phyloP scores from a whole-genome alignment of 2,113 vertebrate genomes.

The Pelecanoides urinatrix region DNA sequence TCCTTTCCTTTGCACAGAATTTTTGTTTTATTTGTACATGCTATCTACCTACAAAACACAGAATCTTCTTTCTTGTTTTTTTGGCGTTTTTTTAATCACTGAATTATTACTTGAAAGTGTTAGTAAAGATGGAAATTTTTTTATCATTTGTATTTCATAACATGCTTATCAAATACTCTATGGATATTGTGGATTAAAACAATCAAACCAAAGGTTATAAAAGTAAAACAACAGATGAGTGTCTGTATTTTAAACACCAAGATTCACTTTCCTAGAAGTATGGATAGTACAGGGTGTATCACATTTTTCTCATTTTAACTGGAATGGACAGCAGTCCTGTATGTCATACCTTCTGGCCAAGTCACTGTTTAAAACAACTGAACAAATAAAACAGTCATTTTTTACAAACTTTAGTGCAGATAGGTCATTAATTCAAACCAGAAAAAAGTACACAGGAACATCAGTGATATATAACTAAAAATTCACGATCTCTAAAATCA shows the following conservation, averaged over 20 bases:
- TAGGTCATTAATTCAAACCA: not conserved
- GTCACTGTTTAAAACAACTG: not conserved
- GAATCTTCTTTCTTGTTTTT: not conserved
- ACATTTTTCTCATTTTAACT: constrained; percentile 7
- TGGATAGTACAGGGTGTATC: not conserved
- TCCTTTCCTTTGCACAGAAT: not conserved
- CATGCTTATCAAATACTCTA: not conserved
- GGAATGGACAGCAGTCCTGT: not conserved
- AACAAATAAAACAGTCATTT: not conserved
- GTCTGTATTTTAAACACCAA: not conserved
- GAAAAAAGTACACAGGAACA: not conserved
- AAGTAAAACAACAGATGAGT: not conserved
- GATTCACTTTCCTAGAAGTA: not conserved
- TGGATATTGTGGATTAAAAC: not conserved
- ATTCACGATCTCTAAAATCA: not conserved
- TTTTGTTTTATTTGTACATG: not conserved
- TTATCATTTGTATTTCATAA: not conserved
- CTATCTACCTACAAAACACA: not conserved
- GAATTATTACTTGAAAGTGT: not conserved
- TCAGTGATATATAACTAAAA: not conserved
- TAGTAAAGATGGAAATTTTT: not conserved
- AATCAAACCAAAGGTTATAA: not conserved
- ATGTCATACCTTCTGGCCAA: not conserved
- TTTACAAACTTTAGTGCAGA: not conserved
- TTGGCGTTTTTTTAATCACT: not conserved